Evolutionary conservation across 92 coral and sea anemone species (phyloP).

Genomic region (Epizoanthus fatuus): DNA sequence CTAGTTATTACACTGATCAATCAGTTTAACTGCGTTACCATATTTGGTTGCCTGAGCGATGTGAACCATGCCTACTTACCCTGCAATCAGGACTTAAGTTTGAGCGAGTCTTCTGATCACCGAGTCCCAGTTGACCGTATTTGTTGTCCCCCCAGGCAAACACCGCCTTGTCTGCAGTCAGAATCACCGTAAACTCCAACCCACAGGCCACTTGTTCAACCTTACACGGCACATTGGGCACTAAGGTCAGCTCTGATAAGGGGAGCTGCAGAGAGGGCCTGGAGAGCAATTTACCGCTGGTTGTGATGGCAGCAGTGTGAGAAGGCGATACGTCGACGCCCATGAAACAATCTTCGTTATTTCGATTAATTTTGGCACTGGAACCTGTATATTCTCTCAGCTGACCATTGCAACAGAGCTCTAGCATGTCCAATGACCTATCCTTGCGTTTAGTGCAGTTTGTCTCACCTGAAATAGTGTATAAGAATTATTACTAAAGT

Average conservation of each 20-base stretch:
- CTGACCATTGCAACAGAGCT: not conserved
- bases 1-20: no score
- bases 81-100: not conserved
- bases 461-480: not conserved
- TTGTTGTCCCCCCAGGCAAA: constrained; percentile 29
- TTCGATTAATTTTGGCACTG: not conserved
- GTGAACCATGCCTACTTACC: not conserved
- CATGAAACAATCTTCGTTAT: not conserved
- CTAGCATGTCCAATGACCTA: not conserved
- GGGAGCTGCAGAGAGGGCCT: not conserved
- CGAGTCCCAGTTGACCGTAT: constrained; percentile 27
- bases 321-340: not conserved
- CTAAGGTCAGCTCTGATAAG: not conserved
- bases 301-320: constrained; percentile 4
- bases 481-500: no score
- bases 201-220: constrained; percentile 21
- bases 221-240: not conserved
- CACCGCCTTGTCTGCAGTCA: constrained; percentile 3
- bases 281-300: not conserved
- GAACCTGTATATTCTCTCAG: not conserved
- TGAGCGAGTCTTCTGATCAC: not conserved
- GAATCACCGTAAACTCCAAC: constrained; percentile 21
- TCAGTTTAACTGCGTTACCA: no score
- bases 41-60: no score
- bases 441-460: not conserved